phyloP scores from a whole-genome alignment of 2,888 invertebrate species.

The Drosophila monieri region DNA sequence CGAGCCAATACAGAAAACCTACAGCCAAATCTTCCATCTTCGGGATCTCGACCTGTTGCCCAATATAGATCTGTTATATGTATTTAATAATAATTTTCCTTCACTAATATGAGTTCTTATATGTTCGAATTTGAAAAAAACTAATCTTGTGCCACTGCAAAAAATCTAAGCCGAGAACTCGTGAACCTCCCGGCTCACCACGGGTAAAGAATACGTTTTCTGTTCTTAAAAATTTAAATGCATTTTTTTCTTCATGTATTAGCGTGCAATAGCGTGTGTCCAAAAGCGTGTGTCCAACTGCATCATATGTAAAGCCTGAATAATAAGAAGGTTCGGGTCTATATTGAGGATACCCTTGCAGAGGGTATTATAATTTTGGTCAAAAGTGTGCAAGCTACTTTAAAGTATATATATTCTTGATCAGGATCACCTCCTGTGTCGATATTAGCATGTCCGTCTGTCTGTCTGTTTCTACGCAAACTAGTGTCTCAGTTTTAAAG shows the following conservation, averaged over 20 bases:
- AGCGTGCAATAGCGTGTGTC: constrained; percentile 90
- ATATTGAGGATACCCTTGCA: too few species aligned
- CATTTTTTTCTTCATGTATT: constrained; percentile 85
- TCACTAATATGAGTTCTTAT: constrained; percentile 69
- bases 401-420: too few species aligned
- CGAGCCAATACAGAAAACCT: constrained; percentile 88
- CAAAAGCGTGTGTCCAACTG: constrained; percentile 87
- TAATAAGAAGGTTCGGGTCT: constrained; percentile 85
- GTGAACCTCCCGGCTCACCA: constrained; percentile 85
- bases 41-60: constrained; percentile 84
- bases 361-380: too few species aligned
- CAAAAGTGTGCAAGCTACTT: too few species aligned
- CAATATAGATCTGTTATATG: constrained; percentile 14
- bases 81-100: constrained; percentile 78
- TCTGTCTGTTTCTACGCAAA: too few species aligned
- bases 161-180: constrained; percentile 87
- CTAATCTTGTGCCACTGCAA: constrained; percentile 86
- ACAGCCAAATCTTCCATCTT: constrained; percentile 89
- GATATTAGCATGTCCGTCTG: too few species aligned
- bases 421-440: too few species aligned
- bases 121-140: constrained; percentile 86
- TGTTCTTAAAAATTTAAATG: constrained; percentile 64
- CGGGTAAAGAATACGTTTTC: constrained; percentile 87
- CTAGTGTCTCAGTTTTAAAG: too few species aligned
- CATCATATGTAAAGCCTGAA: constrained; percentile 92